Percentiles rank a stretch among this genome's conserved stretches.
Evolutionary conservation across 2,113 vertebrate genomes (phyloP).

Genomic region (Anoplopoma fimbria): DNA sequence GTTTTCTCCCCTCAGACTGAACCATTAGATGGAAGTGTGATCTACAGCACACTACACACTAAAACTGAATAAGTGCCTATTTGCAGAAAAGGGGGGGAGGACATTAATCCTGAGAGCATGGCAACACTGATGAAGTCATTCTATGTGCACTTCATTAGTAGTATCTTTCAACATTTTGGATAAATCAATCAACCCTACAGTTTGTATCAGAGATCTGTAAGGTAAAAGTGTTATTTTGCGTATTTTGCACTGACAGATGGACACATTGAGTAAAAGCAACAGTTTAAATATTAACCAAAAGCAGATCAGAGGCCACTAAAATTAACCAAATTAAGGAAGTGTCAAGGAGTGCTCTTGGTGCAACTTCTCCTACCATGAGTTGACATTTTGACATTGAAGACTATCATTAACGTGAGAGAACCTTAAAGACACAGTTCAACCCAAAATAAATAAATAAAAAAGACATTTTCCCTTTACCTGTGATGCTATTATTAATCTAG

Average conservation of each 20-base stretch:
- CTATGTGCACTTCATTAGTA: background rate
- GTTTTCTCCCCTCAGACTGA: constrained; percentile 14
- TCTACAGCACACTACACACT: constrained; percentile 24
- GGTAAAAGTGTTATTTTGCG: background rate
- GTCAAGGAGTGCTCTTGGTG: background rate
- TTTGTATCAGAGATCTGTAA: background rate
- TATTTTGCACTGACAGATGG: no score
- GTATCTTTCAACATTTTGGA: background rate
- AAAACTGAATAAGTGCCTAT: background rate
- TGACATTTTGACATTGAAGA: background rate
- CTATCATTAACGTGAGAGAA: background rate
- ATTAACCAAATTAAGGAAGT: background rate
- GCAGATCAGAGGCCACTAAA: background rate
- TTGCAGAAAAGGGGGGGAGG: background rate
- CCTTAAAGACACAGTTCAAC: background rate
- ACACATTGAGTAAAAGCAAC: background rate
- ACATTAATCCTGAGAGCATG: background rate
- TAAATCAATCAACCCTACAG: background rate
- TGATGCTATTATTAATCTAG: background rate
- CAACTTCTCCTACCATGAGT: background rate
- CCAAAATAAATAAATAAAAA: background rate
- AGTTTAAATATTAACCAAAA: background rate
- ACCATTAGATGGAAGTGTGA: constrained; percentile 8
- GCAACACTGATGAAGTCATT: background rate
- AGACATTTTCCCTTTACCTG: background rate